Evolutionary conservation across 2,888 invertebrate species (phyloP).

Genomic region (Autographa pulchrina): DNA sequence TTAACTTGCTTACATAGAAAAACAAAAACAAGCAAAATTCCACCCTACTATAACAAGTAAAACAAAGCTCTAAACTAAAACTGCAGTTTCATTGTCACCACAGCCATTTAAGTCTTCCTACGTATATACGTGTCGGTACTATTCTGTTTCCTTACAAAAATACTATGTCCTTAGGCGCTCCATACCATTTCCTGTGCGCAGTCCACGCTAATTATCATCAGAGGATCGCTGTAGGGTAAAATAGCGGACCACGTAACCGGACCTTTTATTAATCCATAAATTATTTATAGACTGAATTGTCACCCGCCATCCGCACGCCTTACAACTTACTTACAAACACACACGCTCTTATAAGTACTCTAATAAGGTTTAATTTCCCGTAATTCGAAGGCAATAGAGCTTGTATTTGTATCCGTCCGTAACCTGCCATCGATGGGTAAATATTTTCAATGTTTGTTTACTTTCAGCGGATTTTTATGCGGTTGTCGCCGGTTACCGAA

Average conservation of each 20-base stretch:
- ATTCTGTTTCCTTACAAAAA: neutral
- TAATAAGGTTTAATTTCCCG: slow-evolving; percentile 33
- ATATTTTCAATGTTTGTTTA: slow-evolving; percentile 64
- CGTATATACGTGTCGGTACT: neutral
- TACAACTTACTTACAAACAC: slow-evolving; percentile 34
- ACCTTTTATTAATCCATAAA: slow-evolving; percentile 67
- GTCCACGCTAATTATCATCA: slow-evolving; percentile 64
- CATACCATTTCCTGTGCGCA: slow-evolving; percentile 45
- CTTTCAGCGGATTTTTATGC: slow-evolving; percentile 45
- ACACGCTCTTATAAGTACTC: slow-evolving; percentile 21
- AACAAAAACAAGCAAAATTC: neutral
- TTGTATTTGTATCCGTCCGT: slow-evolving; percentile 30
- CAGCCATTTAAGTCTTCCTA: too few relatives aligned
- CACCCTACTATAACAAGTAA: neutral
- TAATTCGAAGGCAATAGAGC: neutral
- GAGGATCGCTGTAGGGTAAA: slow-evolving; percentile 64
- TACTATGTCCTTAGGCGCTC: slow-evolving; percentile 32
- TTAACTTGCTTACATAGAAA: too few relatives aligned
- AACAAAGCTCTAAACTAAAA: neutral
- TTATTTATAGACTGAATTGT: slow-evolving; percentile 71
- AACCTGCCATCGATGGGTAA: slow-evolving; percentile 50
- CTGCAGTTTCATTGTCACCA: neutral
- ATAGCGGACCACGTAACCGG: slow-evolving; percentile 68
- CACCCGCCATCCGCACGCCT: slow-evolving; percentile 64
- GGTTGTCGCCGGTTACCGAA: slow-evolving; percentile 56